Conservation (phyloP, 2,113 vertebrate species). For the Odontophorus gujanensis region DNA sequence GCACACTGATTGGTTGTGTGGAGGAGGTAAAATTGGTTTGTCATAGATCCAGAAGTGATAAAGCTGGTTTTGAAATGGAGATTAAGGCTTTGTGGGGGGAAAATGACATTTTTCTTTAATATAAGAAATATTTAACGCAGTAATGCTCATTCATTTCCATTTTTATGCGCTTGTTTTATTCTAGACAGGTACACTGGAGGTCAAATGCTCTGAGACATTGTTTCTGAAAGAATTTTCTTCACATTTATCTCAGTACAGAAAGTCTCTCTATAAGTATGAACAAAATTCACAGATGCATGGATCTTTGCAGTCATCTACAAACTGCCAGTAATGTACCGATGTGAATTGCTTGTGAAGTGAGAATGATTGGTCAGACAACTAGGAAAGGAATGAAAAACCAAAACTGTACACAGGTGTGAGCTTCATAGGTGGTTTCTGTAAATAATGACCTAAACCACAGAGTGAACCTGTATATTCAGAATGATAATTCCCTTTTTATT, state of each 20-base stretch:
- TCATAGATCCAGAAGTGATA: slow-evolving; percentile 48
- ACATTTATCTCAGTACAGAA: background rate
- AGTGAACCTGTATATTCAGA: background rate
- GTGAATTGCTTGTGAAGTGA: background rate
- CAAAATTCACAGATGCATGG: background rate
- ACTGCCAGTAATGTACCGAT: background rate
- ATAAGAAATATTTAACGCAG: background rate
- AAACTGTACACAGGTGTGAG: background rate
- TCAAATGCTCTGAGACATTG: background rate
- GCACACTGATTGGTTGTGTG: background rate
- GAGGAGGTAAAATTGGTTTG: slow-evolving; percentile 59
- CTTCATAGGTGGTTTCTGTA: background rate
- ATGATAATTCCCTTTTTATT: background rate
- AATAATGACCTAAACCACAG: background rate
- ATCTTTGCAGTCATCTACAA: background rate
- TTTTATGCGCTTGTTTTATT: background rate
- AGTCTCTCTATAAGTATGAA: background rate
- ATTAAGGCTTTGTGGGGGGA: background rate
- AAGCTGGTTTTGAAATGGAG: slow-evolving; percentile 38
- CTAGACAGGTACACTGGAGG: background rate
- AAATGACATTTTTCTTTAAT: background rate
- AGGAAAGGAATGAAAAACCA: background rate
- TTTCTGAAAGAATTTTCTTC: background rate
- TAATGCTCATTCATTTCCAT: slow-evolving; percentile 26
- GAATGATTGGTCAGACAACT: background rate